A percentile compares a stretch with the other conserved stretches of the same genome.
These are phyloP conservation scores for Pelosia muscerda DNA, from an alignment of 2,888 invertebrate genomes.

Conservation along the genomic window DNA sequence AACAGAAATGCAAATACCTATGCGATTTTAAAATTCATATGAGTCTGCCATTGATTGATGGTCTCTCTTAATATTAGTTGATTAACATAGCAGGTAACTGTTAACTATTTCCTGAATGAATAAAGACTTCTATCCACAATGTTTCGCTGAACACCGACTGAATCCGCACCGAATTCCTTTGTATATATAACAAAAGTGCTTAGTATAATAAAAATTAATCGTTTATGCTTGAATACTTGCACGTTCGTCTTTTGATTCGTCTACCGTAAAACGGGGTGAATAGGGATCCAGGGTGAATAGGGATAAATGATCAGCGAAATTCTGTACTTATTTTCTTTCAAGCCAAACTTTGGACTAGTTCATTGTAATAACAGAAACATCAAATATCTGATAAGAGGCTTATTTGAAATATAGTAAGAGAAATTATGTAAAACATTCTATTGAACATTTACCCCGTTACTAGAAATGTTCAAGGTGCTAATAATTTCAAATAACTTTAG, in stretches of 20 bases:
- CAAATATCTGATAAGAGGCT: no score
- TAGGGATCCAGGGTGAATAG: no score
- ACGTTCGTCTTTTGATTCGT: slow-evolving; percentile 37
- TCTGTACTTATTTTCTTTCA: no score
- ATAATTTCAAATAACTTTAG: not conserved
- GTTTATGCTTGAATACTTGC: slow-evolving; percentile 36
- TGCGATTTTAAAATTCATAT: no score
- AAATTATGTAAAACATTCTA: no score
- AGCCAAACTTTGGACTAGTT: no score
- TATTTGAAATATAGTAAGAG: no score
- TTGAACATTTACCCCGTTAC: no score
- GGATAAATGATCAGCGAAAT: no score
- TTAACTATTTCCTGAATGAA: slow-evolving; percentile 3
- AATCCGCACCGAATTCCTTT: slow-evolving; percentile 20
- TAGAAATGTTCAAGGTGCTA: not conserved
- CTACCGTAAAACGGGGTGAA: no score
- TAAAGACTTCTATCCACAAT: slow-evolving; percentile 4
- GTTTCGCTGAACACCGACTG: not conserved
- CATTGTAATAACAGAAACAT: no score
- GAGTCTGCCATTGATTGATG: not conserved
- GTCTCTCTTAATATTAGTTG: not conserved
- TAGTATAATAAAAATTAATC: slow-evolving; percentile 34
- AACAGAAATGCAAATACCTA: not conserved
- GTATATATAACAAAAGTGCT: slow-evolving; percentile 11
- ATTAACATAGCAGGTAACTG: no score